Evolutionary conservation across 2,888 invertebrate genomes (phyloP).

Genomic region (Cotesia congregata): DNA sequence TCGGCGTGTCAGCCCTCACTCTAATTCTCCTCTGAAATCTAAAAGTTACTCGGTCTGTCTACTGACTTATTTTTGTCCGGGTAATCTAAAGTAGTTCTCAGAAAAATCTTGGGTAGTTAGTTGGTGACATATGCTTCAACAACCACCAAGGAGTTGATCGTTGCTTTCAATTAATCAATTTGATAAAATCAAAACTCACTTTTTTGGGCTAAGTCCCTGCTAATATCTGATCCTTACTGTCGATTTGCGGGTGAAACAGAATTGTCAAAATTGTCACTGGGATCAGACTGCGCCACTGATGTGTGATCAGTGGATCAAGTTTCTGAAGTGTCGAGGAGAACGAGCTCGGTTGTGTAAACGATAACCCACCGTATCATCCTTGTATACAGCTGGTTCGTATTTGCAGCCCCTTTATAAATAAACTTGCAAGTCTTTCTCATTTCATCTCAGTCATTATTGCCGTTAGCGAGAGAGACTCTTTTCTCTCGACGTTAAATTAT

Average conservation of each 20-base stretch:
- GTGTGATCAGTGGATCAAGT: constrained; percentile 28
- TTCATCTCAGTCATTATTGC: constrained; percentile 45
- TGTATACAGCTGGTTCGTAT: constrained; percentile 65
- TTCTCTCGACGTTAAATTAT: constrained; percentile 40
- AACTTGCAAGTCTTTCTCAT: constrained; percentile 48
- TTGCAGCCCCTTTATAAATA: constrained; percentile 66
- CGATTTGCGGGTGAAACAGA: neutral
- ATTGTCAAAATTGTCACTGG: neutral
- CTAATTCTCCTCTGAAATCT: neutral
- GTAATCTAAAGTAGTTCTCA: neutral
- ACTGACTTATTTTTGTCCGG: constrained; percentile 56
- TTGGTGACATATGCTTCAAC: too few species aligned
- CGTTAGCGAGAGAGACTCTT: neutral
- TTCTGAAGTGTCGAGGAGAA: constrained; percentile 12
- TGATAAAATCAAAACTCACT: too few species aligned
- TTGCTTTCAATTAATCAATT: too few species aligned
- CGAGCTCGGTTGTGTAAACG: constrained; percentile 52
- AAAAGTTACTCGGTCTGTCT: constrained; percentile 56
- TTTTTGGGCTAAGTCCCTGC: too few species aligned
- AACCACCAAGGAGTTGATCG: too few species aligned
- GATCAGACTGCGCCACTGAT: neutral
- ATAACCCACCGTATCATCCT: constrained; percentile 65
- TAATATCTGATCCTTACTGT: neutral
- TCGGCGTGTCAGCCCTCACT: constrained; percentile 59
- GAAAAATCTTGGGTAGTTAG: too few species aligned